Base-by-base conservation (phyloP, 2,888 invertebrate species). In the Epinotia brunnichana region DNA sequence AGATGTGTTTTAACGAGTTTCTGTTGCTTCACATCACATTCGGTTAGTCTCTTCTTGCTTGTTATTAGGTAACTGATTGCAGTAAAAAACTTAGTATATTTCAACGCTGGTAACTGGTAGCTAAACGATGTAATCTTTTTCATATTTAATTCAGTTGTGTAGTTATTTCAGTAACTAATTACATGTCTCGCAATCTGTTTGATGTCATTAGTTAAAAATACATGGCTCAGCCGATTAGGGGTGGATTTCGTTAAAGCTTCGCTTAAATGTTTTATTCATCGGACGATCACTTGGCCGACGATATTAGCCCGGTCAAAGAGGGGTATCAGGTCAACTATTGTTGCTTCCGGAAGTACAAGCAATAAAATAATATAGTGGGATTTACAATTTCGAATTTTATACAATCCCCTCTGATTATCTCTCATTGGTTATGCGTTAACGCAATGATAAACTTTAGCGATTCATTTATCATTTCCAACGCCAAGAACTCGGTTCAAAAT, bases 181-280 rank as follows among this genome's bases (percentile, higher is more conserved):
- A 61, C 41, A 56, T 69, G 66, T 56, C 19, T 29, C 48, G 51
- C 44, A 48, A 29, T 72, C 68, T 68, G 48, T 68, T 62, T 62
- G 24, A 68, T 48, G 66, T 39, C 53, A 68, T 57, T 70, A 59
- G 72, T 75, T 70, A 70, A 69, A 73, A 74, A 70, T 75, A 74
- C 68, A 74, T 69, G 60, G 67, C 62, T 73, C 57, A 73, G 51
- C 60, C 64, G 35, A 73, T 72, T 66, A 67, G 73, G 63, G 74
- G 74, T 74, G 66, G 70, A 74, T 78, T 78, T 78, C 56, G 76
- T 78, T 76, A 60, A 78, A 80, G 77, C 75, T 76, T 79, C 76
- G 69, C 72, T 76, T 75, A 77, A 76, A 82, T 83, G 78, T 81
- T 80, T 82, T 85, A 82, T 83, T 83, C 79, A 83, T 77, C 64